Evolutionary conservation across 2,888 invertebrate genomes (phyloP).

Genomic region (Notodonta ziczac): DNA sequence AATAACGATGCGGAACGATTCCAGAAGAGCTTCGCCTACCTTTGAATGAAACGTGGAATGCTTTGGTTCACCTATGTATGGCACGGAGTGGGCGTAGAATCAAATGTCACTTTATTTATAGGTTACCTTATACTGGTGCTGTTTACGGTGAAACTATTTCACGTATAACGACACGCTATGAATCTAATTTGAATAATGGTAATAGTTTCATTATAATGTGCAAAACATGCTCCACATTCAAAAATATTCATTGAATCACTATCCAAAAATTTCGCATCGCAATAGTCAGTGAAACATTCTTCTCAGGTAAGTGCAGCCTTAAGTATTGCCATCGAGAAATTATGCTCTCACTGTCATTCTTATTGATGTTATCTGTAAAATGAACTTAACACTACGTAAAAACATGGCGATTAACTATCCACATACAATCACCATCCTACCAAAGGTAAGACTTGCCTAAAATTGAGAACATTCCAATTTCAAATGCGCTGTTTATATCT

Average conservation of each 20-base stretch:
- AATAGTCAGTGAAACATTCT: too few species aligned
- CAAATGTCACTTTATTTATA: conserved; percentile 7
- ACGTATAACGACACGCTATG: neutral
- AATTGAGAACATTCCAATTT: conserved; percentile 14
- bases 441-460: neutral
- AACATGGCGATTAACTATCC: too few species aligned
- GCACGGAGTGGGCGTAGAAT: conserved; percentile 9
- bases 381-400: too few species aligned
- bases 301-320: too few species aligned
- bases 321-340: too few species aligned
- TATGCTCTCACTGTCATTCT: too few species aligned
- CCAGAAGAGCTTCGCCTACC: conserved; percentile 18
- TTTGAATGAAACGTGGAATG: conserved; percentile 22
- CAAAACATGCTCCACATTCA: too few species aligned
- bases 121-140: neutral
- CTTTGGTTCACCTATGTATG: conserved; percentile 11
- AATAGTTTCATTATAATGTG: neutral
- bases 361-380: too few species aligned
- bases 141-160: neutral
- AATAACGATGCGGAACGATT: conserved; percentile 30
- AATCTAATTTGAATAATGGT: neutral
- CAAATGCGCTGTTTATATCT: conserved; percentile 25
- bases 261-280: too few species aligned
- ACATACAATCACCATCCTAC: too few species aligned
- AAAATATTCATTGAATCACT: too few species aligned